Base-by-base conservation (phyloP, 2,888 invertebrate species). In the Philaethria dido region DNA sequence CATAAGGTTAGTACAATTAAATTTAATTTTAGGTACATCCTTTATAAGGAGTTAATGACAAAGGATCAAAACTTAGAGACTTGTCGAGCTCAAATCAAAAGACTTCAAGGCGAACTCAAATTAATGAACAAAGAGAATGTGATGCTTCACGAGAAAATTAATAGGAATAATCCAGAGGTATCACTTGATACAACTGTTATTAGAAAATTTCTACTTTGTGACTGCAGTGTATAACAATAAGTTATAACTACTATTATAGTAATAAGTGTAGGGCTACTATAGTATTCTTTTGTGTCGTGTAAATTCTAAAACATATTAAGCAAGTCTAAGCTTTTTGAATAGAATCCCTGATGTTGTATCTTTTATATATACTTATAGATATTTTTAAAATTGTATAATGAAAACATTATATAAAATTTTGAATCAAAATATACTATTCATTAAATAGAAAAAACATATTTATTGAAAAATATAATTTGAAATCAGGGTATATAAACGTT, bases 31-130 rank as follows among this genome's bases (percentile, higher is more conserved):
- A 95, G 95, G 78, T 95, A 94, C 76, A 91, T 94, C 73, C 83
- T 95, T 71, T 95, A 95, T 78, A 94, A 94, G 77, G 94, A 95
- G 75, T 78, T 95, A 69, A 88, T 95, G 82, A 93, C 93, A 45
- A 95, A 95, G 74, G 95, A 95, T 74, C 93, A 94, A 73, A 93
- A 93, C 16, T 85, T 95, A 72, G 95, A 95, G 76, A 93, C 90
- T 8, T 92, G 95, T 47, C 93, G 95, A 65, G 92, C 93, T 60
- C 94, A 95, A 81, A 86, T 95, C 71, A 93, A 93, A 74, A 88
- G 93, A 52, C 86, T 95, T 59, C 95, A 95, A 75, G 93, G 93
- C 54, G 95, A 95, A 81, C 86, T 95, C 83, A 93, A 94, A 79
- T 83, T 95, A 77, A 90, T 95, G 75, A 90, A 92, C 67, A 93